Percentiles rank a stretch among this genome's conserved stretches.
Conservation (phyloP, 2,797 vertebrate genomes). For the Aselliscus stoliczkanus region DNA sequence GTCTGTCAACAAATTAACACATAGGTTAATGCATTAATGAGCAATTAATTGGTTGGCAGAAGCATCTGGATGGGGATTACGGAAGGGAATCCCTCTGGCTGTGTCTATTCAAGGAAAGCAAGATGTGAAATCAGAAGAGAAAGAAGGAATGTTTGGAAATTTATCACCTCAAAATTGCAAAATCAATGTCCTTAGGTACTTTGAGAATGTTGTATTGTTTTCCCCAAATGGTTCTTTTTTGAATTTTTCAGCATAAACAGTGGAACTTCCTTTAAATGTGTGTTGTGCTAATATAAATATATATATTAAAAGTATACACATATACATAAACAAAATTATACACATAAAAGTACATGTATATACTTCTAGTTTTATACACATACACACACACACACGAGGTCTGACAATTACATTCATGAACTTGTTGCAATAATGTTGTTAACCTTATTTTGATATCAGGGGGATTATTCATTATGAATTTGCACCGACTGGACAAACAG, state of each 20-base stretch:
- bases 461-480: too few relatives aligned
- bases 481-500: too few relatives aligned
- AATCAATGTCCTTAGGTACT: not conserved
- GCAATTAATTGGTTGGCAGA: slow-evolving; percentile 67
- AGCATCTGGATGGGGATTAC: slow-evolving; percentile 49
- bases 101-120: slow-evolving; percentile 36
- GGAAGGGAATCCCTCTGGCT: slow-evolving; percentile 53
- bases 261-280: slow-evolving; percentile 26
- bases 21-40: slow-evolving; percentile 59
- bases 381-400: not conserved
- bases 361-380: not conserved
- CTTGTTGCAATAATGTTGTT: too few relatives aligned
- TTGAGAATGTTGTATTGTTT: slow-evolving; percentile 7
- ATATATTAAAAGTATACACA: not conserved
- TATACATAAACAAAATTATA: too few relatives aligned
- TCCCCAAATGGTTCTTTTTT: not conserved
- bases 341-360: too few relatives aligned
- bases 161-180: slow-evolving; percentile 2
- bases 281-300: not conserved
- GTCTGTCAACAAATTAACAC: slow-evolving; percentile 65
- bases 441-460: too few relatives aligned
- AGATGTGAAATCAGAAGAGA: slow-evolving; percentile 35
- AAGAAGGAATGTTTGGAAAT: slow-evolving; percentile 30
- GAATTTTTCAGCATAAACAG: not conserved
- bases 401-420: too few relatives aligned